Base-by-base conservation (phyloP, 2,888 invertebrate genomes). In the Cetonia aurata region DNA sequence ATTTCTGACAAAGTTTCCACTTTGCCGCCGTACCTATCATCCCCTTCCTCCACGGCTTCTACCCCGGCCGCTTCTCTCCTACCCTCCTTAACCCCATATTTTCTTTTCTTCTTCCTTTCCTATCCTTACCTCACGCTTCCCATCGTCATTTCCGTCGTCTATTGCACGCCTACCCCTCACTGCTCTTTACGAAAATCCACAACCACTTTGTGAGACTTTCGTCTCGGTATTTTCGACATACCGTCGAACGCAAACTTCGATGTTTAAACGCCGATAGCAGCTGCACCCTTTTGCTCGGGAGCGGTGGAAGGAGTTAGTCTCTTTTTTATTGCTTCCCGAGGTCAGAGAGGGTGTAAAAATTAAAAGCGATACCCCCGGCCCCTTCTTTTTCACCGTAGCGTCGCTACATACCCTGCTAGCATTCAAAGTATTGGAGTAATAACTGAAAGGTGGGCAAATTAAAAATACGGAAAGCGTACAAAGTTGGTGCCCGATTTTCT, bases 1-100 rank as follows among this genome's bases (percentile, higher is more conserved):
- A 81, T 81, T 81, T 80, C 79, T 79, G 75, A 77, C 79, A 78
- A 79, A 80, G 79, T 80, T 80, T 79, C 77, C 76, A 76, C 77
- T 76, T 73, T 77, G 74, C 74, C 71, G 76, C 74, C 78, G 78
- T 78, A 77, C 69, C 70, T 66, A 53, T 67, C 70, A 60, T 69
- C 71, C 68, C 74, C 71, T 42, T 73, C 72, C 75, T 75, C 77
- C 50, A 15, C 48, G 52, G 37, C 17, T 37, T 33, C 25, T 33
- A 25, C 25, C 12, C 50, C 37, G 13, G 17, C 52, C 17, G 13
- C 31, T 46, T 12, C 25, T 25, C 60, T 13, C 62, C 33, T 50
- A 12, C 46, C 44, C 46, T 19, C 13, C 48, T 37, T 44, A 52
- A 52, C 52, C 31, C 19, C 62, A 46, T 46, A 9, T 46, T 9